Evolutionary conservation across 2,113 vertebrate genomes (phyloP), one percentile per base, ranked within the genome.

Genomic region (Panthera uncia): DNA sequence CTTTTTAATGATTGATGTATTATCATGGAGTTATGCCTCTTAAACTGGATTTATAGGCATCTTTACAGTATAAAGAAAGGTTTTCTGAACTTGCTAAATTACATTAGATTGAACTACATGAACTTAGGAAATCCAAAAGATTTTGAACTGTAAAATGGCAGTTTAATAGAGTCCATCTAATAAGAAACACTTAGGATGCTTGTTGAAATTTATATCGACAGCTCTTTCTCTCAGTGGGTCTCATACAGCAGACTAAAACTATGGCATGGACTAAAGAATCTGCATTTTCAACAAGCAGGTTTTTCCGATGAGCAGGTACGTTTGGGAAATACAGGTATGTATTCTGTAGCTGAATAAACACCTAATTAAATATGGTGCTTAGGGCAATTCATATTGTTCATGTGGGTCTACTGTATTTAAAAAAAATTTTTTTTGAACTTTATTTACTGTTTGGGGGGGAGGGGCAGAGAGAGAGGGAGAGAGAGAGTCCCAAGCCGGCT

Each of bases 41-140:
- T 92, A 12, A 87, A 87, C 38, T 92, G 94, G 73, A 94, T 87
- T 91, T 85, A 71, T 76, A 91, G 91, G n/a, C 19, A 95, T 9
- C 6, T 76, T 63, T 68, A 90, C 41, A 88, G 50, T 63, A 61
- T 85, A 91, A 88, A 52, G 71, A 86, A 89, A 73, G 55, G 23
- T 74, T 87, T 86, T 68, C 27, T 78, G 69, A 95, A 90, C 9
- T 33, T 92, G 31, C 25, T 84, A 63, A 90, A 68, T 71, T 84
- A 73, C 6, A 33, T 76, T 74, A 83, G 74, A 41, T 82, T 79
- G 23, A 92, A 66, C 5, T 76, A 41, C 33, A 21, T 89, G 79
- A 63, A 86, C 41, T 33, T 94, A 48, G 1, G 29, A 41, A 95
- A 33, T 83, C 63, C 7, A n/a, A 69, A 74, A 68, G 18, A 13